Base-by-base conservation (phyloP, 2,888 invertebrate species). In the Apamea epomidion region DNA sequence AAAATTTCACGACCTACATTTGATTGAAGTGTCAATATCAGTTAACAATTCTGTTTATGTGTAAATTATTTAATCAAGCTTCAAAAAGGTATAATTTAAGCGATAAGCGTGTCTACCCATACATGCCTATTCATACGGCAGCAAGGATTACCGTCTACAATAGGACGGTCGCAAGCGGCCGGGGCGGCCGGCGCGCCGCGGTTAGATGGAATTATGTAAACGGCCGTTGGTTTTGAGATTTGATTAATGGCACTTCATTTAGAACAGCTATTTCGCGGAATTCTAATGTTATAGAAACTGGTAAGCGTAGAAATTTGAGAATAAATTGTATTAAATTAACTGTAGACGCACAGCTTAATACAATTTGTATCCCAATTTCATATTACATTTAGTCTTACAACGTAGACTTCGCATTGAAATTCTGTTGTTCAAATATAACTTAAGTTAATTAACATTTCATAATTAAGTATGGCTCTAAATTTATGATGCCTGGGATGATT, bases 221-320 rank as follows among this genome's bases (percentile, higher is more conserved):
- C 90, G 92, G 89, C 85, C 87, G 89, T 91, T 92, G 91, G 91
- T 88, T 93, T 93, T 93, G 90, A 91, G 91, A 91, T 94, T 93
- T 93, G 94, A 94, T 94, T 93, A 94, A 94, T 94, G 91, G 84
- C 84, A 87, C 89, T 91, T 92, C 91, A 90, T 92, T 92, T 90
- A 85, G 86, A 91, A 87, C 90, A 91, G 90, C 90, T 89, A 91
- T 92, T 91, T 89, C 84, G 88, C 86, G 84, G 87, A 84, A 88
- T 88, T 88, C 81, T 90, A 88, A 91, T 91, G 88, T 90, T 91
- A 88, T 87, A 88, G 85, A 84, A 87, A 81, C 78, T 80, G 89
- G 83, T 88, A 81, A 85, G 75, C 68, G 75, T 76, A 76, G 82
- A 85, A 72, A 82, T 80, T 76, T 78, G 42, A 72, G 76, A 81